Conservation (phyloP, 2,888 invertebrate species). For the Eilema caniola region DNA sequence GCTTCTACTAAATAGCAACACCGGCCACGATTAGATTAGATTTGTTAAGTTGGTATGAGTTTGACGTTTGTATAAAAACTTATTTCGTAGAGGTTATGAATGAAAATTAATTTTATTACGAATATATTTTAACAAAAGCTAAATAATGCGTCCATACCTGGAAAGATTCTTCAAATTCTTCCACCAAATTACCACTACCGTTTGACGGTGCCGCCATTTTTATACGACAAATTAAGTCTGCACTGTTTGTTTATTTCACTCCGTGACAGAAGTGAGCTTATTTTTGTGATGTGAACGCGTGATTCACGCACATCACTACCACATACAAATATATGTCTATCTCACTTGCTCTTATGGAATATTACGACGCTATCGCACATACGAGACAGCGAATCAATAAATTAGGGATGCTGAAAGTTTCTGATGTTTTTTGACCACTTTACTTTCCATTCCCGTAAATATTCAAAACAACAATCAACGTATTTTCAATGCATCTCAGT, state of each 20-base stretch:
- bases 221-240: constrained; percentile 35
- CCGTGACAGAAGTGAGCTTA: constrained; percentile 44
- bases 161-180: constrained; percentile 96
- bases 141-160: constrained; percentile 85
- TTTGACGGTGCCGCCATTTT: constrained; percentile 93
- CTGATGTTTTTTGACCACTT: not conserved
- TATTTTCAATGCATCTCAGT: not conserved
- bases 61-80: constrained; percentile 69
- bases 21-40: constrained; percentile 61
- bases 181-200: constrained; percentile 94
- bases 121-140: not conserved
- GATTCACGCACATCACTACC: constrained; percentile 53
- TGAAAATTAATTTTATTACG: constrained; percentile 34
- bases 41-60: constrained; percentile 75
- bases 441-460: not conserved
- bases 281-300: constrained; percentile 26
- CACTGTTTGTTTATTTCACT: constrained; percentile 47
- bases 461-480: not conserved
- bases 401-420: constrained; percentile 36
- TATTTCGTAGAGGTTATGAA: constrained; percentile 66
- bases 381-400: constrained; percentile 43
- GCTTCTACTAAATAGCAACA: constrained; percentile 74
- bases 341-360: constrained; percentile 28
- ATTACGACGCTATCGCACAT: constrained; percentile 24
- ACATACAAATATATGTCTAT: constrained; percentile 29